Evolutionary conservation across 1,140 invertebrate species (phyloP).

Genomic region (Meloidogyne hapla): DNA sequence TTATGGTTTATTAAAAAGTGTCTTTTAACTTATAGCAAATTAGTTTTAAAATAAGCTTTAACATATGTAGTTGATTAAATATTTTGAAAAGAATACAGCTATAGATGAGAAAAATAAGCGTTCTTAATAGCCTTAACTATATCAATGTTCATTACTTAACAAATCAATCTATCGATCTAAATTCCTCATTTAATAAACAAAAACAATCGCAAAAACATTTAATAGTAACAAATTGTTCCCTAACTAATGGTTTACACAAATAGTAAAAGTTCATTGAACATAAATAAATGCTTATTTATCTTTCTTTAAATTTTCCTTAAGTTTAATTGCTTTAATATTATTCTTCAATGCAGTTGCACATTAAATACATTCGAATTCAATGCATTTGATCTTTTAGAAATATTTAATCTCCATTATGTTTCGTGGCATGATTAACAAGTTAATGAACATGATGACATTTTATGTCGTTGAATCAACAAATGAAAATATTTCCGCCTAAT

Average conservation of each 20-base stretch:
- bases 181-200: too few species aligned
- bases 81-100: too few species aligned
- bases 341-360: not conserved
- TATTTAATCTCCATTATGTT: not conserved
- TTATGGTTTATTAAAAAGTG: not conserved
- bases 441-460: not conserved
- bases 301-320: too few species aligned
- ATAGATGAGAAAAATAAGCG: not conserved
- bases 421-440: not conserved
- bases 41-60: not conserved
- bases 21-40: not conserved
- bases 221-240: not conserved
- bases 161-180: too few species aligned
- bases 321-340: not conserved
- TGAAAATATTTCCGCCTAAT: not conserved
- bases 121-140: not conserved
- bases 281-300: too few species aligned
- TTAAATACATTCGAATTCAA: not conserved
- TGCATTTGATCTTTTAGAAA: not conserved
- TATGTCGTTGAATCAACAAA: not conserved
- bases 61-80: too few species aligned
- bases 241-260: too few species aligned
- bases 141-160: too few species aligned
- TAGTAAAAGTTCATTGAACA: too few species aligned
- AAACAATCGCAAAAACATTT: too few species aligned